Evolutionary conservation across 1,140 invertebrate species (phyloP).

Genomic region (Drosophila kohkoa): DNA sequence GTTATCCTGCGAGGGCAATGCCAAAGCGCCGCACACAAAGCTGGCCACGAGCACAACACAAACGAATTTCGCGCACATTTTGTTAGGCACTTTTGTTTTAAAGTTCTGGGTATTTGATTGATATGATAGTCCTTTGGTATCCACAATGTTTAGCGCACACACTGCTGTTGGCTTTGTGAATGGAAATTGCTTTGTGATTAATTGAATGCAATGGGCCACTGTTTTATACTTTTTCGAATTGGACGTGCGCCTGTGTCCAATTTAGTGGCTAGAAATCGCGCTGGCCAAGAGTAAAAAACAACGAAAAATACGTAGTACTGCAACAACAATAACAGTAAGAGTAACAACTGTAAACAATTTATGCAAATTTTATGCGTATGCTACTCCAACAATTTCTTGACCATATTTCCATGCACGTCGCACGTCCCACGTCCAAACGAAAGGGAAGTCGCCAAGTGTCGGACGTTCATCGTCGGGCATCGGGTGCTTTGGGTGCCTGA

Average conservation of each 20-base stretch:
- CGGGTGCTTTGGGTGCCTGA: not conserved
- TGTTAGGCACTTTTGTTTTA: slow-evolving; percentile 44
- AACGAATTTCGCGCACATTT: slow-evolving; percentile 84
- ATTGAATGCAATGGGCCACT: slow-evolving; percentile 73
- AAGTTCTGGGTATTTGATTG: slow-evolving; percentile 23
- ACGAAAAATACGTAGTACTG: slow-evolving; percentile 42
- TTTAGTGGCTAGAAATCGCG: slow-evolving; percentile 76
- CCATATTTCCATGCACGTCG: slow-evolving; percentile 79
- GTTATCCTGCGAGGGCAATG: slow-evolving; percentile 77
- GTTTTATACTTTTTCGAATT: slow-evolving; percentile 80
- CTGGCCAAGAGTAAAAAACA: slow-evolving; percentile 45
- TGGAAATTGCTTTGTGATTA: slow-evolving; percentile 84
- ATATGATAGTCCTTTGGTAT: slow-evolving; percentile 61
- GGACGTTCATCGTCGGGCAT: not conserved
- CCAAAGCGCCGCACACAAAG: slow-evolving; percentile 74
- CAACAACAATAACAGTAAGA: slow-evolving; percentile 53
- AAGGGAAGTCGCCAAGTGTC: slow-evolving; percentile 70
- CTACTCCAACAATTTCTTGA: slow-evolving; percentile 70
- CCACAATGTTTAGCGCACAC: slow-evolving; percentile 59
- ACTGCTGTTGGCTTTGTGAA: slow-evolving; percentile 78
- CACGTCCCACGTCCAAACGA: slow-evolving; percentile 65
- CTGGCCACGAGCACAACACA: slow-evolving; percentile 81
- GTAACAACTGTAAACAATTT: slow-evolving; percentile 54
- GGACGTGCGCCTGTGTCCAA: slow-evolving; percentile 63
- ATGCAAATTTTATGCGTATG: slow-evolving; percentile 78